phyloP scores from a whole-genome alignment of 2,797 vertebrate species.

The Alca torda region DNA sequence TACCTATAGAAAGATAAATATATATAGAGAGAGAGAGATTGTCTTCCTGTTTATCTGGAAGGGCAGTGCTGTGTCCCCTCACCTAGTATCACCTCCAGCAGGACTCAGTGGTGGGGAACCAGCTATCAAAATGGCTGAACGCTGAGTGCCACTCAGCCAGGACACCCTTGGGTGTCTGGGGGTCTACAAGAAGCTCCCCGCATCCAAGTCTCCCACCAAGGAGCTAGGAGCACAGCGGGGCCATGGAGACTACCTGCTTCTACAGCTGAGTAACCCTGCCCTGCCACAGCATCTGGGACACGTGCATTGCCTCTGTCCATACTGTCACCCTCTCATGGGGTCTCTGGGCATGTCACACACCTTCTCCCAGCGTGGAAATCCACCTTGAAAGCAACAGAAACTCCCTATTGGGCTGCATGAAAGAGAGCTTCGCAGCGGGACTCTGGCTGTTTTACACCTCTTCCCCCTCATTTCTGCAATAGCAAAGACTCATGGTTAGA shows the following conservation, averaged over 20 bases:
- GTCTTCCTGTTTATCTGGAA: not conserved
- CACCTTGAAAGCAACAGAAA: not conserved
- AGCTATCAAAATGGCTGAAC: not conserved
- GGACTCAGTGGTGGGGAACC: not conserved
- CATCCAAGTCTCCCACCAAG: accelerated
- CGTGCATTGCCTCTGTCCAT: accelerated
- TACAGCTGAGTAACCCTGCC: not conserved
- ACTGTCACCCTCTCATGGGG: not conserved
- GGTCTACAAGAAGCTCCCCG: not conserved
- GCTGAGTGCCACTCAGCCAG: not conserved
- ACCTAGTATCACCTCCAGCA: not conserved
- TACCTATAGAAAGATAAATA: not conserved
- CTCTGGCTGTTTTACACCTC: not conserved
- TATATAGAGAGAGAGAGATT: not conserved
- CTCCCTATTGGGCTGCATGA: not conserved
- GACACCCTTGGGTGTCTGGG: too few species aligned
- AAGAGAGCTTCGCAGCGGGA: not conserved
- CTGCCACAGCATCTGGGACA: not conserved
- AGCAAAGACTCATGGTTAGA: not conserved
- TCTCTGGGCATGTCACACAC: not conserved
- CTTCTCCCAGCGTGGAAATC: not conserved
- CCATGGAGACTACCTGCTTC: not conserved
- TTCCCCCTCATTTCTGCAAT: not conserved
- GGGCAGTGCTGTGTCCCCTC: not conserved
- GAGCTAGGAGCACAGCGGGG: not conserved